A percentile compares a stretch with the other conserved stretches of the same genome.
Evolutionary conservation across 2,113 vertebrate species (phyloP).

Genomic region (Toxotes jaculatrix): DNA sequence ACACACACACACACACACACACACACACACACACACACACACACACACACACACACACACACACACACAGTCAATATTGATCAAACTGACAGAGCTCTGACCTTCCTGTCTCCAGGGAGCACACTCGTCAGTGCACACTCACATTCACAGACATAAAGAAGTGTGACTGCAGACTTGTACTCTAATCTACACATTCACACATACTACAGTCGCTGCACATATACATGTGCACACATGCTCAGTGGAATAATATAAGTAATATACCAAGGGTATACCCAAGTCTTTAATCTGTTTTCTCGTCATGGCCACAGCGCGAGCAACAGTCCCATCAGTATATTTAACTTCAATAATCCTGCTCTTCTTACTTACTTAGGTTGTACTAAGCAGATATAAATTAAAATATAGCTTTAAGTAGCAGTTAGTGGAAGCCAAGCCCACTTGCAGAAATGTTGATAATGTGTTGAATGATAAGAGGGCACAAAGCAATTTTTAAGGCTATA

Average conservation of each 20-base stretch:
- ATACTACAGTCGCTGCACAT: neutral
- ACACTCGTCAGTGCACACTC: constrained; percentile 50
- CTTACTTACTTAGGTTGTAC: neutral
- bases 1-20: constrained; percentile 24
- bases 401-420: constrained; percentile 4
- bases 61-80: constrained; percentile 75
- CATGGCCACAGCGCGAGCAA: neutral
- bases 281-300: constrained; percentile 4
- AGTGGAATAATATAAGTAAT: neutral
- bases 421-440: neutral
- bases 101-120: constrained; percentile 66
- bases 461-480: constrained; percentile 6
- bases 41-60: constrained; percentile 6
- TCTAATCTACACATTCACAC: neutral
- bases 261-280: neutral
- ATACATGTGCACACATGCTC: constrained; percentile 18
- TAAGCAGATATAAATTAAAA: constrained; percentile 4
- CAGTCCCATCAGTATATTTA: constrained; percentile 8
- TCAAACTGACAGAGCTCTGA: constrained; percentile 68
- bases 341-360: constrained; percentile 1
- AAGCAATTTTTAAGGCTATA: neutral
- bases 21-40: neutral
- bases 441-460: constrained; percentile 3
- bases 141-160: constrained; percentile 57
- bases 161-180: constrained; percentile 42